Base-by-base conservation (phyloP, 2,113 vertebrate genomes). In the Glaucidium brasilianum region DNA sequence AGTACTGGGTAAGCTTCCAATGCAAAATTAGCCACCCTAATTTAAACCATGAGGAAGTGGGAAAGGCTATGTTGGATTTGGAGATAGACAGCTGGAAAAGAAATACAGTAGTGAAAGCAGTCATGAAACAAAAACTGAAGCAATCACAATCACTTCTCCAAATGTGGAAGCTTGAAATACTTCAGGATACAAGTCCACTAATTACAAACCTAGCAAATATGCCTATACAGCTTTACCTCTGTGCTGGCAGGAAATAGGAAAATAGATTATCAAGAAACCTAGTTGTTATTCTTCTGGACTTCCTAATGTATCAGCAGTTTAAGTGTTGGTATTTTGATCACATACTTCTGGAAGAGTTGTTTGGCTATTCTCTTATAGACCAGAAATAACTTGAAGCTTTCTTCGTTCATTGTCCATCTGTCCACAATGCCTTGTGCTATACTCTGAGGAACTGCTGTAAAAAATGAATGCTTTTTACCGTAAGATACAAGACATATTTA, bases 101-200 rank as follows among this genome's bases (percentile, higher is more conserved):
- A 96, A 91, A 96, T 94, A 81, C 37, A 87, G 86, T 74, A 92
- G 88, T 92, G 88, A 94, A 91, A 93, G 85, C 53, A 60, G 75
- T 86, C 88, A 73, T 37, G 88, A 96, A 96, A 92, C 75, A 95
- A 95, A 96, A 95, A 6, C 88, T 92, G 94, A 86, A 86, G 85
- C 90, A 73, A 76, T 90, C 73, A 86, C 63, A 92, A 93, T 90
- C 43, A 71, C 71, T 96, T 93, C 72, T 92, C 82, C 85, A 94
- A 94, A 93, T 84, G 60, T 59, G 72, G 43, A 86, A 71, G 72
- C 63, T 68, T 95, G 75, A 95, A 92, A 73, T 92, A 88, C 66
- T 94, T 93, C 74, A 95, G 86, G 86, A 92, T 94, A 47, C 59
- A 78, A 92, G 75, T 83, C 59, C 37, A 56, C 85, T 96, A 92